Percentiles rank a stretch among this genome's conserved stretches.
phyloP scores from a whole-genome alignment of 2,888 invertebrate genomes.

The Tiliacea citrago region DNA sequence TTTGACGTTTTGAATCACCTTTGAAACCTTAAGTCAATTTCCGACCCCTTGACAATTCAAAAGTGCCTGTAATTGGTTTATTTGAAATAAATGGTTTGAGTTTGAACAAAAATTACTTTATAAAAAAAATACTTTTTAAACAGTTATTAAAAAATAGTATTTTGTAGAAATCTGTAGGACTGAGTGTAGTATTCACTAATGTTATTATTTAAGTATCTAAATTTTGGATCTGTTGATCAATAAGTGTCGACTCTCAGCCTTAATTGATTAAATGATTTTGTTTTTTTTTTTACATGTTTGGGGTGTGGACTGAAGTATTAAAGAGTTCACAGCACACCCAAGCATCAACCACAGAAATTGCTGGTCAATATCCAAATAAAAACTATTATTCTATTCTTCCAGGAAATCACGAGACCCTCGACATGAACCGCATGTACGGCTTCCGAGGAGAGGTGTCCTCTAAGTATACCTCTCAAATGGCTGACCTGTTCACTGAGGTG shows the following conservation, averaged over 20 bases:
- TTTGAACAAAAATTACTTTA: too few relatives aligned
- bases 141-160: too few relatives aligned
- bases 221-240: neutral
- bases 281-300: neutral
- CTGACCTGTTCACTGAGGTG: conserved; percentile 99
- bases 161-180: too few relatives aligned
- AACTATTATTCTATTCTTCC: conserved; percentile 42
- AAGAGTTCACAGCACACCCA: neutral
- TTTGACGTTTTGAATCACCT: too few relatives aligned
- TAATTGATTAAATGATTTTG: neutral
- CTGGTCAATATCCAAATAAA: neutral
- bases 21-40: too few relatives aligned
- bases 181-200: too few relatives aligned
- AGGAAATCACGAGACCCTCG: conserved; percentile 99
- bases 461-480: conserved; percentile 98
- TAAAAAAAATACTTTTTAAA: too few relatives aligned
- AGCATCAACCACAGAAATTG: neutral
- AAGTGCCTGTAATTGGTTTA: too few relatives aligned
- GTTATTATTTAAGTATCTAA: neutral
- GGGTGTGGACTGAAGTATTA: too few relatives aligned
- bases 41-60: too few relatives aligned
- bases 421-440: conserved; percentile 99
- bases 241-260: neutral
- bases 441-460: conserved; percentile 99
- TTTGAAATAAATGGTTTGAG: too few relatives aligned